Base-by-base conservation (phyloP, 2,797 vertebrate species). In the Staurois parvus region DNA sequence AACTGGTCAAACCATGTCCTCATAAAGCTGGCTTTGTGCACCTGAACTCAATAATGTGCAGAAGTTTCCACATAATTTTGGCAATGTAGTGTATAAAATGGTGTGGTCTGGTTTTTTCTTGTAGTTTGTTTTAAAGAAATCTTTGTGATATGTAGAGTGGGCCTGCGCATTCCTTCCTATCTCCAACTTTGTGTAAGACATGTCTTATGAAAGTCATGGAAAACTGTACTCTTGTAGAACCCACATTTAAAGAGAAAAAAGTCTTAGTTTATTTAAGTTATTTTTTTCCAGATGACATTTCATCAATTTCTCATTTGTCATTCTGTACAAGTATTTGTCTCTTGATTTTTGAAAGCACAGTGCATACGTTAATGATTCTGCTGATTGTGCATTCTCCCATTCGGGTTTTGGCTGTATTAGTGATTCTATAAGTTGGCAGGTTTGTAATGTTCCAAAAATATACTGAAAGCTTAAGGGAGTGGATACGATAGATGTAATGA, bases 361-460 rank as follows among this genome's bases (percentile, higher is more conserved):
- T 67, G 26, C 62, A 66, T 56, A 77, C 28, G n/a, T 59, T 76
- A 69, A 84, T 76, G 82, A n/a, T 64, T 75, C 64, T 75, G 81
- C 72, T 75, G 81, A 75, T 67, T 66, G 72, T 21, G 26, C 82
- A 84, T 70, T 83, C 52, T 77, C 74, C 40, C n/a, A 13, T 37
- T 76, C 75, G 40, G 56, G 40, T 21, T 73, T 70, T 70, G 74
- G 82, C 66, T 17, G 7, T 45, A 42, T 76, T 66, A 8, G 40
- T 42, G 19, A 26, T 29, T 66, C 9, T 37, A 78, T 56, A 40
- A 78, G 76, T 34, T n/a, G 21, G 29, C 48, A 59, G 37, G 64
- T 30, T 76, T 77, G 34, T 9, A 56, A 76, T 77, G 62, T 32
- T 84, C 73, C 72, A 76, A 77, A 66, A 34, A 45, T 56, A 42